A percentile compares a stretch with the other conserved stretches of the same genome.
Evolutionary conservation across 2,888 invertebrate species (phyloP).

Genomic region (Drosophila setosimentum): DNA sequence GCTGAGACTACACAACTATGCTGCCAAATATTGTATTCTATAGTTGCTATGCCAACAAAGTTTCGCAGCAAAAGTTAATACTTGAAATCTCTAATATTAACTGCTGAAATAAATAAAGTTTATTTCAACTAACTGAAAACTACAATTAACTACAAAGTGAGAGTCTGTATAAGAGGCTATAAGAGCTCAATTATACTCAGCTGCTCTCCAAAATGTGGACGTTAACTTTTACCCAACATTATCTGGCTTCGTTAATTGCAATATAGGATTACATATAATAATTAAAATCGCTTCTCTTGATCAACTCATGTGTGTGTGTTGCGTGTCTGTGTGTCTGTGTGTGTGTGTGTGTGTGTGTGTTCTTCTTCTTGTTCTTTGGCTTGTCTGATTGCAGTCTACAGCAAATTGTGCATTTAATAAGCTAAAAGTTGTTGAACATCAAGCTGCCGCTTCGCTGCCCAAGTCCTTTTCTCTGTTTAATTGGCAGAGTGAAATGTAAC

Average conservation of each 20-base stretch:
- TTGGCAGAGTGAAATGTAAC: slow-evolving; percentile 69
- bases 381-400: slow-evolving; percentile 32
- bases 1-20: background rate
- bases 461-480: slow-evolving; percentile 49
- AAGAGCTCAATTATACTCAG: slow-evolving; percentile 8
- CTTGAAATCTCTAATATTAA: background rate
- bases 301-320: slow-evolving; percentile 16
- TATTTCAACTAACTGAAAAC: too few species aligned
- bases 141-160: background rate
- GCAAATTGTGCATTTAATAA: slow-evolving; percentile 63
- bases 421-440: slow-evolving; percentile 58
- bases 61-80: background rate
- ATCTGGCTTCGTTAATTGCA: slow-evolving; percentile 8
- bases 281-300: slow-evolving; percentile 30
- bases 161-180: background rate
- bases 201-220: background rate
- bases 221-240: slow-evolving; percentile 12
- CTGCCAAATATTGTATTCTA: background rate
- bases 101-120: background rate
- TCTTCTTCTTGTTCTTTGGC: background rate
- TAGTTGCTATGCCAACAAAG: background rate
- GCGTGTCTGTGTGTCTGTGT: background rate
- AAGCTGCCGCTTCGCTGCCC: slow-evolving; percentile 13
- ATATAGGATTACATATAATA: slow-evolving; percentile 42
- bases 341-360: slow-evolving; percentile 1